phyloP scores from a whole-genome alignment of 2,113 vertebrate species.

The Cairina moschata region DNA sequence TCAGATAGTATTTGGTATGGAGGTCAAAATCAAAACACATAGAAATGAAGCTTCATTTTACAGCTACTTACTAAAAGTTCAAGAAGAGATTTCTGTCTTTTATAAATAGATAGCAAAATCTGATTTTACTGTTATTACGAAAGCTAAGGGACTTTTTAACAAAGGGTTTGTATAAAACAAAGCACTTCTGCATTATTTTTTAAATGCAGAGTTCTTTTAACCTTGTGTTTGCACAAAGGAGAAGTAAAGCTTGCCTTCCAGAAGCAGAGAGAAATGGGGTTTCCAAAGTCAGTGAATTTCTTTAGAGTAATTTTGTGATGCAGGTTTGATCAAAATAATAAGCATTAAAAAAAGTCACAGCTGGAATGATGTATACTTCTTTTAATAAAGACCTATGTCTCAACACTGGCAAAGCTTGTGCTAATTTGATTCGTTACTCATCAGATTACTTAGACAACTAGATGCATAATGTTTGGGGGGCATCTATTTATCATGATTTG shows the following conservation, averaged over 20 bases:
- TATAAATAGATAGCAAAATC: not conserved
- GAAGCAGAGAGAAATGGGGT: conserved; percentile 7
- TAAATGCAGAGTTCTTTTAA: not conserved
- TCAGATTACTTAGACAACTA: conserved; percentile 74
- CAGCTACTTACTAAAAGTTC: not conserved
- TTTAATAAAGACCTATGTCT: conserved; percentile 70
- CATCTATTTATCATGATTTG: conserved; percentile 75
- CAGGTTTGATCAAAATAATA: conserved; percentile 65
- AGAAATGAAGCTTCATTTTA: not conserved
- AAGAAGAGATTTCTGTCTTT: not conserved
- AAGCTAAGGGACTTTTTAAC: not conserved
- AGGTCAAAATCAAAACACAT: not conserved
- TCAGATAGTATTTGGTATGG: conserved; percentile 29
- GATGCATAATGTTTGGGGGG: conserved; percentile 68
- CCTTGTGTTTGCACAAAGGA: not conserved
- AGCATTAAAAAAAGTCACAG: conserved; percentile 60
- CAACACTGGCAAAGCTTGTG: conserved; percentile 62
- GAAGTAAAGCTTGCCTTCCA: not conserved
- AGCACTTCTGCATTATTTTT: not conserved
- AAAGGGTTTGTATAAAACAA: not conserved
- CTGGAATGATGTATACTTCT: conserved; percentile 72
- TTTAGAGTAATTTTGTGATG: conserved; percentile 57
- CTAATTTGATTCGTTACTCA: conserved; percentile 76
- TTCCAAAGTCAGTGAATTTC: conserved; percentile 56
- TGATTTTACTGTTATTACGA: conserved; percentile 25